Base-by-base conservation (phyloP, 2,113 vertebrate genomes). In the Procavia capensis region DNA sequence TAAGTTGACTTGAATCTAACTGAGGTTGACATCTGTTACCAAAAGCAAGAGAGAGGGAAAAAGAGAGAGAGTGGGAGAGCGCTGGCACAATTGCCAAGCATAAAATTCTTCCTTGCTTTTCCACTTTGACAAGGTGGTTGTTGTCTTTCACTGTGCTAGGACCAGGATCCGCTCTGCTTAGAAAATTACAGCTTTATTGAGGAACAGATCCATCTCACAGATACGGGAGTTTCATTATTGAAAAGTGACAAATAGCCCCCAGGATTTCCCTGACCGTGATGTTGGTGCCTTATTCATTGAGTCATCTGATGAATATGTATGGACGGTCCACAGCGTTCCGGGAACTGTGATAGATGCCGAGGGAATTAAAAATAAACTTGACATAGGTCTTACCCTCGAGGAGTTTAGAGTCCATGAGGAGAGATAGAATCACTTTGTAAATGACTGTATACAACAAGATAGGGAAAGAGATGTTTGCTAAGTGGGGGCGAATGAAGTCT, bases 1-100 rank as follows among this genome's bases (percentile, higher is more conserved):
- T 99, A 98, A 98, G 96, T 98, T 97, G 97, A 97, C 93, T 97
- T 98, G 97, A 98, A 96, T 98, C 92, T 98, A 98, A 99, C 97
- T 70, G 31, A 97, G 85, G 96, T 98, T 98, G 98, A 98, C 98
- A 98, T 98, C 97, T 98, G 97, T 95, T 98, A 91, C 89, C 47
- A 45, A 83, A 93, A 93, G 88, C 85, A 68, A 91, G 76, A 64
- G 50, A 92, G 97, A 34, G 27, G 63, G 19, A 14, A 6, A 29
- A 5, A 66, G 7, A 39, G 34, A 43, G 29, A 36, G n/a, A n/a
- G n/a, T n/a, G n/a, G 72, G n/a, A 64, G 76, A 90, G 34, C 85
- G 86, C 89, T 96, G 80, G 79, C 7, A 0, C 91, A 63, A 78
- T 98, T 98, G 70, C 96, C 66, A 96, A 97, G 81, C 94, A 87